Percentiles rank a stretch among this genome's conserved stretches.
Evolutionary conservation across 2,888 invertebrate genomes (phyloP).

Genomic region (Lymantria dispar): DNA sequence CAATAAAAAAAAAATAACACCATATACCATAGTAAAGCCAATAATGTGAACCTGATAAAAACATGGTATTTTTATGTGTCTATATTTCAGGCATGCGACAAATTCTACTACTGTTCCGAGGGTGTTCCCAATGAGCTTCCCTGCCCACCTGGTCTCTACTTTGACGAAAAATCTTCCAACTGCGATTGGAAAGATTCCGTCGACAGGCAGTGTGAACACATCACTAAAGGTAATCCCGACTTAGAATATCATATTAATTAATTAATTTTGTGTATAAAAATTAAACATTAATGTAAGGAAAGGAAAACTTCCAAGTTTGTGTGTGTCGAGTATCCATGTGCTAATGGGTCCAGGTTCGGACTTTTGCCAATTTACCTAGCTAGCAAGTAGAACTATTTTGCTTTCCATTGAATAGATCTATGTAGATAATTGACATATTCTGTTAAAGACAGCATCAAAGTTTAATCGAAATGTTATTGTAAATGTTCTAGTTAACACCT

Average conservation of each 20-base stretch:
- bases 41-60: neutral
- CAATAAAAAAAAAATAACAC: too few relatives aligned
- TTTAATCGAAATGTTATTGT: too few relatives aligned
- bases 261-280: neutral
- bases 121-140: constrained; percentile 85
- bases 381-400: too few relatives aligned
- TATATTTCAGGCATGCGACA: constrained; percentile 84
- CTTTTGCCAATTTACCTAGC: too few relatives aligned
- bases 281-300: too few relatives aligned
- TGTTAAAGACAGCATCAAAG: too few relatives aligned
- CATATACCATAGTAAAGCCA: neutral
- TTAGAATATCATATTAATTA: neutral
- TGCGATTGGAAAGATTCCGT: constrained; percentile 89
- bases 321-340: too few relatives aligned
- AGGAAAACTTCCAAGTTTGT: too few relatives aligned
- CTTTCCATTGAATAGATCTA: too few relatives aligned
- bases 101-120: constrained; percentile 90
- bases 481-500: too few relatives aligned
- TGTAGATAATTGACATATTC: too few relatives aligned
- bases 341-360: too few relatives aligned
- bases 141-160: constrained; percentile 89
- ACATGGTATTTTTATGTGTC: neutral
- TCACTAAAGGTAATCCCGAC: constrained; percentile 61
- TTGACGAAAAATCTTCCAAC: constrained; percentile 87
- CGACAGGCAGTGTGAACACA: constrained; percentile 66